phyloP scores from a whole-genome alignment of 1,140 invertebrate species.

The Nephotettix cincticeps region DNA sequence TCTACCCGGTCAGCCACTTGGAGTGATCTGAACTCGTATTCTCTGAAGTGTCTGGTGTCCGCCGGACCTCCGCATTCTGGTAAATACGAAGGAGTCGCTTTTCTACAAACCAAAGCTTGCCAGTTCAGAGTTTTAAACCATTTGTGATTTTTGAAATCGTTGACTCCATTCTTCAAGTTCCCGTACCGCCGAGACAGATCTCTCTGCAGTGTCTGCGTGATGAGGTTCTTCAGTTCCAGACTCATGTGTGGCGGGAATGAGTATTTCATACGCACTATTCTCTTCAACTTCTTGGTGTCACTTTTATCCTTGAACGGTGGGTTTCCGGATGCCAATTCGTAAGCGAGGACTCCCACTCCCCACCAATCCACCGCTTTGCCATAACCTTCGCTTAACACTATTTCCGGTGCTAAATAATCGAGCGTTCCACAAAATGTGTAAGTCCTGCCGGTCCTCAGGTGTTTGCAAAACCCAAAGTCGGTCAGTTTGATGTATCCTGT shows the following conservation, averaged over 20 bases:
- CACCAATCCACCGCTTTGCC: conserved; percentile 96
- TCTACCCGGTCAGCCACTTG: neutral
- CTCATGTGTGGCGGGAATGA: conserved; percentile 67
- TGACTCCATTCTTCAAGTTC: conserved; percentile 77
- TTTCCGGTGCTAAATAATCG: conserved; percentile 93
- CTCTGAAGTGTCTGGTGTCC: neutral
- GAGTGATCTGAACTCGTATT: conserved; percentile 35
- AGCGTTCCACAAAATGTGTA: conserved; percentile 96
- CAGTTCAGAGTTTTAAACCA: conserved; percentile 33
- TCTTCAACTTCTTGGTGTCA: conserved; percentile 88
- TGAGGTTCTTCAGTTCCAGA: conserved; percentile 77
- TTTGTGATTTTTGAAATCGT: conserved; percentile 64
- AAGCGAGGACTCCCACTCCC: conserved; percentile 86
- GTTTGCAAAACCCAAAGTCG: conserved; percentile 33
- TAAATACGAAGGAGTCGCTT: conserved; percentile 10
- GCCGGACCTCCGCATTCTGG: neutral
- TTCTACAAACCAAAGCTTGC: conserved; percentile 34
- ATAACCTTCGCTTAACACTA: conserved; percentile 93
- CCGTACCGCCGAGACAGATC: conserved; percentile 88
- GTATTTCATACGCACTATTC: conserved; percentile 74
- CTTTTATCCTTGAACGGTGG: conserved; percentile 81
- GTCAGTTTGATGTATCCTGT: conserved; percentile 63
- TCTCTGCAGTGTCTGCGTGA: conserved; percentile 78
- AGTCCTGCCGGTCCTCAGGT: conserved; percentile 60
- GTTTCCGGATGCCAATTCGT: conserved; percentile 79